Evolutionary conservation across 2,113 vertebrate genomes (phyloP).

Genomic region (Vombatus ursinus): DNA sequence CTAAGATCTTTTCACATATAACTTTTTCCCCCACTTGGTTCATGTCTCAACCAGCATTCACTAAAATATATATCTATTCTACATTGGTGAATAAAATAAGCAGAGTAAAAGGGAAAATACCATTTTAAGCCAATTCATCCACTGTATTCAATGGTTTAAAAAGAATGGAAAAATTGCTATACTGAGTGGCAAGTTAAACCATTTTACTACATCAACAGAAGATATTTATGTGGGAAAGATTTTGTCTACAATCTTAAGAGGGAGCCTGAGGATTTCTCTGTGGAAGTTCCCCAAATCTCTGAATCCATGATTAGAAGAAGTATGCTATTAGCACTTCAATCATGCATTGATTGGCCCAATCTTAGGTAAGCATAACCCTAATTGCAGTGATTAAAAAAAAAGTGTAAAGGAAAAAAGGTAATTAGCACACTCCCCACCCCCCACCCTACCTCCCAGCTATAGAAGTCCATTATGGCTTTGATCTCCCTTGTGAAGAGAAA

Average conservation of each 20-base stretch:
- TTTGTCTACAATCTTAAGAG: conserved; percentile 67
- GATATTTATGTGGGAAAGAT: conserved; percentile 6
- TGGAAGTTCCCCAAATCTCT: conserved; percentile 61
- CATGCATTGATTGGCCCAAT: conserved; percentile 70
- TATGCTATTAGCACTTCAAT: conserved; percentile 77
- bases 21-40: conserved; percentile 5
- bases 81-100: conserved; percentile 30
- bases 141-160: conserved; percentile 35
- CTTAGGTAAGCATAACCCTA: conserved; percentile 70
- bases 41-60: conserved; percentile 32
- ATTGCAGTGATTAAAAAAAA: conserved; percentile 79
- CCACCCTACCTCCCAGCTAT: conserved; percentile 64
- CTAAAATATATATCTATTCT: conserved; percentile 33
- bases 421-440: conserved; percentile 28
- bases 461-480: conserved; percentile 98
- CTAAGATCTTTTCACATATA: conserved; percentile 50
- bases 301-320: conserved; percentile 68
- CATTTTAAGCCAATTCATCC: conserved; percentile 41
- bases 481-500: conserved; percentile 95
- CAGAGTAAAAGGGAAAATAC: conserved; percentile 17
- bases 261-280: conserved; percentile 57
- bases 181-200: conserved; percentile 56
- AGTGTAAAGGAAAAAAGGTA: conserved; percentile 70
- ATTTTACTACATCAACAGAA: conserved; percentile 45
- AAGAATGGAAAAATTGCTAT: conserved; percentile 15